Base-by-base conservation (phyloP, 92 coral and sea anemone genomes). In the Heteractis magnifica region DNA sequence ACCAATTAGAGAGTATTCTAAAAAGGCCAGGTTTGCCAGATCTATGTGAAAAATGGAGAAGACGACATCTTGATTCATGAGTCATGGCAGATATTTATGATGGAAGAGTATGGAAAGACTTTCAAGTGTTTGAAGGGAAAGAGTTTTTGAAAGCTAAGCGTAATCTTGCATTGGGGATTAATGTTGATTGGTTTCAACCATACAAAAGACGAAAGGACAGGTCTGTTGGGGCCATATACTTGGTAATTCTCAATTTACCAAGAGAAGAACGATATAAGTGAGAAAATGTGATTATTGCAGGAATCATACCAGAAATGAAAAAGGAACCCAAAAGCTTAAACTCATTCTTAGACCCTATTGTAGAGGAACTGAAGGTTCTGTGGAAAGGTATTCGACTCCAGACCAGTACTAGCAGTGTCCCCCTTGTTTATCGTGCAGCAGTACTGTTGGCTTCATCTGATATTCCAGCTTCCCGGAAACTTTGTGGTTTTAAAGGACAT, bases 301-400 rank as follows among this genome's bases (percentile, higher is more conserved):
- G 88, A 68, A 82, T 82, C 70, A 86, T 89, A 76, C 90, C 92
- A 76, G 87, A 75, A 49, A 86, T 89, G 92, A 79, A 65, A 20
- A 82, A 78, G 60, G 87, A 86, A 53, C 90, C 90, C 10, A 86
- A 89, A 79, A 68, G 78, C 73, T 68, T 79, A 73, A 85, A 79
- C 88, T 52, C 80, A 49, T 85, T 85, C 72, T 71, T 85, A 68
- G 84, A 79, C 72, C 88, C 88, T 23, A 81, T 85, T 77, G 86
- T 86, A 11, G 89, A 86, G 52, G 89, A 86, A 44, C 74, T 86
- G n/a, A 79, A 73, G 60, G 81, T 80, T 1, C 79, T 86, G 10
- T 86, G 90, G 90, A 78, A 72, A 58, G 86, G 89, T 80, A 60
- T 86, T 50, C 48, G 68, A 58, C 82, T 86, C 9, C 64, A 56